Conservation (phyloP, 23 tunicate species). For the Phallusia fumigata region DNA sequence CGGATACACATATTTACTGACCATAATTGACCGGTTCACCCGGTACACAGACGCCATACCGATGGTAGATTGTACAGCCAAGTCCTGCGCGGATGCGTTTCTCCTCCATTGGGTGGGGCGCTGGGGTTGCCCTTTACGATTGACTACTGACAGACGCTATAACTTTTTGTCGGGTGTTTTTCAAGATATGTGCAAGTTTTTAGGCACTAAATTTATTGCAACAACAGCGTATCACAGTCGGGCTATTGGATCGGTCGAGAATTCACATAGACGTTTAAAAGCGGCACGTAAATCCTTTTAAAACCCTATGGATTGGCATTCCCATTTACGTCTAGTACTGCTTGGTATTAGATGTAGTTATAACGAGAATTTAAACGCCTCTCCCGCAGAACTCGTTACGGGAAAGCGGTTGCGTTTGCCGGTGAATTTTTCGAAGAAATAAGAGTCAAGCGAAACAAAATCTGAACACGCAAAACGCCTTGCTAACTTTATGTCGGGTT, state of each 20-base stretch:
- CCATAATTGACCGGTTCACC: constrained; percentile 1
- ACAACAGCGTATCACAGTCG: constrained; percentile 26
- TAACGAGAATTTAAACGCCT: neutral
- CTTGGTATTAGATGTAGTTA: constrained; percentile 15
- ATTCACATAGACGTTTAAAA: constrained; percentile 9
- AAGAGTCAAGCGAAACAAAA: neutral
- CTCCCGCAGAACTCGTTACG: neutral
- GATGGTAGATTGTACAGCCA: constrained; percentile 6
- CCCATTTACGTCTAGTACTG: constrained; percentile 12
- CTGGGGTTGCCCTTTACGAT: neutral
- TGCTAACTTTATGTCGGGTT: neutral
- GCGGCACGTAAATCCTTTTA: constrained; percentile 17
- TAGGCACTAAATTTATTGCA: neutral
- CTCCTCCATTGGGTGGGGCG: constrained; percentile 18
- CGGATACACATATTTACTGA: constrained; percentile 19
- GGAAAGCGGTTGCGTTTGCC: constrained; percentile 35
- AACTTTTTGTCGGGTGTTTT: neutral
- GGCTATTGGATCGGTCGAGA: constrained; percentile 2
- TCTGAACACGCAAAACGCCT: neutral
- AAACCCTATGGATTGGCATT: constrained; percentile 21
- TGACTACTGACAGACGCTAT: neutral
- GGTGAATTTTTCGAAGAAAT: constrained; percentile 21
- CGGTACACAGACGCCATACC: constrained; percentile 18
- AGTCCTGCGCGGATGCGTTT: neutral
- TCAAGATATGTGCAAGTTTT: neutral